phyloP scores from a whole-genome alignment of 2,797 vertebrate species.

The Petrocephalus sullivani region DNA sequence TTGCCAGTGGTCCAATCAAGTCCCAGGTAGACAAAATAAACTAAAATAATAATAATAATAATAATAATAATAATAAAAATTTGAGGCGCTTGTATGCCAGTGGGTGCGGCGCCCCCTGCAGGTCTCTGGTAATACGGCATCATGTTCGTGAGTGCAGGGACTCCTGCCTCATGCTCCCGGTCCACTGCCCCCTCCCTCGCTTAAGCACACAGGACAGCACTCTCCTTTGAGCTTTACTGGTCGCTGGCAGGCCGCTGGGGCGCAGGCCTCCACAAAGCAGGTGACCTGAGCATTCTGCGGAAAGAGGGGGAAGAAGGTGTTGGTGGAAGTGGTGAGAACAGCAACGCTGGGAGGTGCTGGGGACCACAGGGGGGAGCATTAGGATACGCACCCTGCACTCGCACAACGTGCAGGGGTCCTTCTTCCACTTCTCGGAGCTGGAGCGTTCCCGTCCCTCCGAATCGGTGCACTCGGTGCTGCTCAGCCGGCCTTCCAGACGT shows the following conservation, averaged over 20 bases:
- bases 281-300: slow-evolving; percentile 82
- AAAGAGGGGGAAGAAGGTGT: not conserved
- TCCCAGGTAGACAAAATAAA: slow-evolving; percentile 37
- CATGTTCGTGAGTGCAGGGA: slow-evolving; percentile 49
- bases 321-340: not conserved
- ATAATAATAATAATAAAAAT: slow-evolving; percentile 25
- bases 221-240: slow-evolving; percentile 72
- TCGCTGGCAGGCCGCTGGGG: slow-evolving; percentile 53
- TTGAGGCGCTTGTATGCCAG: slow-evolving; percentile 46
- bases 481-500: slow-evolving; percentile 86
- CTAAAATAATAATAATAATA: slow-evolving; percentile 26
- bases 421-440: slow-evolving; percentile 78
- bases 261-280: slow-evolving; percentile 87
- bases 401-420: slow-evolving; percentile 77
- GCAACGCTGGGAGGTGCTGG: not conserved
- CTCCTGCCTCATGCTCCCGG: slow-evolving; percentile 39
- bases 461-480: slow-evolving; percentile 80
- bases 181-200: slow-evolving; percentile 38
- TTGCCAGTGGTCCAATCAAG: slow-evolving; percentile 38
- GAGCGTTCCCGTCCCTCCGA: slow-evolving; percentile 65
- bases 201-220: slow-evolving; percentile 80
- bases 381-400: slow-evolving; percentile 79
- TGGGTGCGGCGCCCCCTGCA: slow-evolving; percentile 41
- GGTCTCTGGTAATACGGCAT: slow-evolving; percentile 39
- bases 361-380: not conserved